These are phyloP conservation scores for Himalopsyche kuldschensis DNA, from an alignment of 2,888 invertebrate species.

Conservation along the genomic window DNA sequence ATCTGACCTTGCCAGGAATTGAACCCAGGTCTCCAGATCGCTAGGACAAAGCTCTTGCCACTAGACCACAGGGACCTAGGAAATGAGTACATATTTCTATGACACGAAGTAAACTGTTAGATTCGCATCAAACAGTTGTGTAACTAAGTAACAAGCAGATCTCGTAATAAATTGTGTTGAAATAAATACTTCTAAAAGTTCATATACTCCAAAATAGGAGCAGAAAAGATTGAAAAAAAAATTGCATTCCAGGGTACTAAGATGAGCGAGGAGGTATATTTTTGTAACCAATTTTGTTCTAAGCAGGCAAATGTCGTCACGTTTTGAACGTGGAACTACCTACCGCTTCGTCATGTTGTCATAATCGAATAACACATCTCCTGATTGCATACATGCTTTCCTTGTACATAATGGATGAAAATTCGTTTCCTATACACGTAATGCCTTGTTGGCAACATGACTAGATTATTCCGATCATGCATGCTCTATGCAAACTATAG, in stretches of 20 bases:
- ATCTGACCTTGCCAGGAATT: no score
- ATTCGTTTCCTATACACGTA: slow-evolving; percentile 14
- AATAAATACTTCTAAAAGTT: no score
- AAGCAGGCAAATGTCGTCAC: neutral
- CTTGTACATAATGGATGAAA: neutral
- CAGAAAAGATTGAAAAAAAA: no score
- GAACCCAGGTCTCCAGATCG: no score
- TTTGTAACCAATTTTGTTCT: neutral
- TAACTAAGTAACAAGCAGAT: no score
- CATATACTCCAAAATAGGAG: no score
- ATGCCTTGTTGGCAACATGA: neutral
- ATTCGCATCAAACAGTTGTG: no score
- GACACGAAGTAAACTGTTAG: no score
- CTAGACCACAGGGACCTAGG: no score
- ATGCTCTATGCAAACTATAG: neutral
- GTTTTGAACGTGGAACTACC: neutral
- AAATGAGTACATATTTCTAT: no score
- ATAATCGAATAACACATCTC: slow-evolving; percentile 7
- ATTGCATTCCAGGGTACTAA: neutral
- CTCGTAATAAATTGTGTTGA: no score
- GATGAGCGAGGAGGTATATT: neutral
- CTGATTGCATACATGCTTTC: slow-evolving; percentile 4
- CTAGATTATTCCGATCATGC: neutral
- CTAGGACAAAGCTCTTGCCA: no score
- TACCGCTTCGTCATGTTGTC: slow-evolving; percentile 3